phyloP scores from a whole-genome alignment of 2,113 vertebrate species.

The Pithys albifrons region DNA sequence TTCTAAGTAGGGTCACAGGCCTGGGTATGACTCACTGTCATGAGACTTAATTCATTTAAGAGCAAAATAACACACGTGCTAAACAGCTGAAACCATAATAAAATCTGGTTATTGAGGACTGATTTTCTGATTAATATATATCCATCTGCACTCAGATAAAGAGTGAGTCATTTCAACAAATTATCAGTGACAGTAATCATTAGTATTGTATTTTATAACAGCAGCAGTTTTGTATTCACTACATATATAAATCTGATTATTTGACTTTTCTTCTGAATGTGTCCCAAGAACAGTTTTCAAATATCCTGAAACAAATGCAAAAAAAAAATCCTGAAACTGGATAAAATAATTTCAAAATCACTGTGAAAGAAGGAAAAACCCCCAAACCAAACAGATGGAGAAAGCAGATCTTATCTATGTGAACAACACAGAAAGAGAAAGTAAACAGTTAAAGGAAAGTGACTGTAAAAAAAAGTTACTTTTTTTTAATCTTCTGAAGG shows the following conservation, averaged over 20 bases:
- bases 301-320: not conserved
- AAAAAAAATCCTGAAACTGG: not conserved
- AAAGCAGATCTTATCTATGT: not conserved
- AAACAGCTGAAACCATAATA: not conserved
- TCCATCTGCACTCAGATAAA: not conserved
- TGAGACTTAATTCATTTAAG: not conserved
- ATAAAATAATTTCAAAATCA: not conserved
- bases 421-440: not conserved
- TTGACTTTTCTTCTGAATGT: too few relatives aligned
- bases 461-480: not conserved
- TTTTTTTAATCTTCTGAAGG: not conserved
- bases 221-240: not conserved
- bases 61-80: not conserved
- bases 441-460: not conserved
- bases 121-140: not conserved
- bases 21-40: not conserved
- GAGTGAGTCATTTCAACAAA: not conserved
- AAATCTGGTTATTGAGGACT: not conserved
- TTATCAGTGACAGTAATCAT: not conserved
- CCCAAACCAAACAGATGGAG: not conserved
- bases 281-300: not conserved
- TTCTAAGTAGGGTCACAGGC: not conserved
- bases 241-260: not conserved
- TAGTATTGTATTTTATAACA: not conserved
- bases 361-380: not conserved